Base-by-base conservation (phyloP, 2,113 vertebrate genomes). In the Thymallus thymallus region DNA sequence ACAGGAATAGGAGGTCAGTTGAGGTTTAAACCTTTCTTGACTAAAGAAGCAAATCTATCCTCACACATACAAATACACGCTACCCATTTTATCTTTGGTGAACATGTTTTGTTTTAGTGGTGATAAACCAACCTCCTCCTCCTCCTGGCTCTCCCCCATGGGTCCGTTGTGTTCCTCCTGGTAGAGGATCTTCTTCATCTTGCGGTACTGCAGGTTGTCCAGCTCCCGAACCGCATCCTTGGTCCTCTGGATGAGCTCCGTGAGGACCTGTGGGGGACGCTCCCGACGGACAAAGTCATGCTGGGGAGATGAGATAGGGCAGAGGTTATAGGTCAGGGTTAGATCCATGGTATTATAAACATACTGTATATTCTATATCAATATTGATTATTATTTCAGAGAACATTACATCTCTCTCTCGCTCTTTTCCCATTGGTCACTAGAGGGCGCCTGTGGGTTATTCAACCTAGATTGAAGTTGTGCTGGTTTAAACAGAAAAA, bases 121-220 rank as follows among this genome's bases (percentile, higher is more conserved):
- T 41, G 35, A 10, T 41, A 3, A 41, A 10, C 5, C 56, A 3
- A 72, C 48, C 22, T 98, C 97, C 78, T 98, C 97, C 26, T 98
- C 96, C 79, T 98, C 97, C 73, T 98, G 96, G 67, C 95, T 97
- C 86, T 97, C 96, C 12, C 94, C 96, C 88, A 96, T 88, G 3
- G 96, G 95, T 24, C 97, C 96, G 0, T 97, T 97, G 80, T 94
- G 92, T 1, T 95, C 94, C 91, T 99, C 98, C 74, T 98, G 97
- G 92, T 98, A 99, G 18, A 99, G 96, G 84, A 99, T 98, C 83
- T 99, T 99, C 91, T 99, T 99, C 98, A 99, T 99, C 92, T 98
- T 99, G 77, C 97, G 92, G 89, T 98, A 99, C 89, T 99, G 98
- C 73, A 99, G 91, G 84, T 99, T 99, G 86, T 99, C 98, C 86